Evolutionary conservation across 2,888 invertebrate species (phyloP).

Genomic region (Caenorhabditis plicata): DNA sequence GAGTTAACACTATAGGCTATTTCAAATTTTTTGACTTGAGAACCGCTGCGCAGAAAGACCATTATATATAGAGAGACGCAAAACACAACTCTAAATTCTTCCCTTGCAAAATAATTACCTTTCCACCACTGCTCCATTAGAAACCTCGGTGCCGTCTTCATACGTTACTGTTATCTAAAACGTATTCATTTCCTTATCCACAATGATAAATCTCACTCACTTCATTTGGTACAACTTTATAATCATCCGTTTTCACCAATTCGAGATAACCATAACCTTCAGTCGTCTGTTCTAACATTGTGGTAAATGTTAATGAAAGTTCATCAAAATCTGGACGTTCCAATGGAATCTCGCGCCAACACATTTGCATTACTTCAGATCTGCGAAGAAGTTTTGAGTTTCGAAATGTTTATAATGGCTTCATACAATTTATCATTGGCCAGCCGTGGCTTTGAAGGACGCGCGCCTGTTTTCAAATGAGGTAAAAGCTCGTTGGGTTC

Average conservation of each 20-base stretch:
- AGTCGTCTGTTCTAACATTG: conserved; percentile 52
- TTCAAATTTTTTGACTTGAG: too few species aligned
- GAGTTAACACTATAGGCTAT: too few species aligned
- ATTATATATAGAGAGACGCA: too few species aligned
- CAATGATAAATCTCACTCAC: too few species aligned
- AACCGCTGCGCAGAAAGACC: too few species aligned
- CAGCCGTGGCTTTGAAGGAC: conserved; percentile 51
- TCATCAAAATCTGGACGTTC: conserved; percentile 57
- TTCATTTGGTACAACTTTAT: conserved; percentile 27
- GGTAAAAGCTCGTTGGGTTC: conserved; percentile 50
- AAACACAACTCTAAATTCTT: too few species aligned
- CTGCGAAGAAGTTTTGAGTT: conserved; percentile 18
- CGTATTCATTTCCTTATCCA: too few species aligned
- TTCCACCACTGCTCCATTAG: neutral
- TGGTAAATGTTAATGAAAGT: conserved; percentile 48
- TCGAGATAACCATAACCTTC: conserved; percentile 57
- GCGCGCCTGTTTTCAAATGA: conserved; percentile 47
- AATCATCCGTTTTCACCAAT: conserved; percentile 37
- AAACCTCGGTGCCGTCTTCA: conserved; percentile 1
- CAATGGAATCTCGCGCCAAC: conserved; percentile 54
- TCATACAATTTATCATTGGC: conserved; percentile 54
- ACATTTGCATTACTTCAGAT: conserved; percentile 53
- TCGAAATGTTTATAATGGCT: neutral
- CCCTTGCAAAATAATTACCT: neutral
- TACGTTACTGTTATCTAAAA: too few species aligned